These are phyloP conservation scores for Pandemis cinnamomeana DNA, from an alignment of 2,888 invertebrate genomes.

Conservation along the genomic window DNA sequence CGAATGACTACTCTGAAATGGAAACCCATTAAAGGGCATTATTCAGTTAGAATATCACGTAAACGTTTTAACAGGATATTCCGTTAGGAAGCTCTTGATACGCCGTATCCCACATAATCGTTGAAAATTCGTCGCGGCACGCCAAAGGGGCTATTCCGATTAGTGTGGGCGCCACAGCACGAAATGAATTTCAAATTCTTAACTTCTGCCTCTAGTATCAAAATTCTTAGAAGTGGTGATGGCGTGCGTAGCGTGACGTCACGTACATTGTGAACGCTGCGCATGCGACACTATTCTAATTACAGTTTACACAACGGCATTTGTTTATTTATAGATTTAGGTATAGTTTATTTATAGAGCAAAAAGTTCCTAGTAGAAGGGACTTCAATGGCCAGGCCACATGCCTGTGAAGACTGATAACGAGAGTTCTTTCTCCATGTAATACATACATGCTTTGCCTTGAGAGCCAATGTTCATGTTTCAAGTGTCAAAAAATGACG, in stretches of 20 bases:
- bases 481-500: too few species aligned
- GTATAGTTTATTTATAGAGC: too few species aligned
- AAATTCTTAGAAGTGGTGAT: background rate
- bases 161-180: too few species aligned
- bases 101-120: slow-evolving; percentile 3
- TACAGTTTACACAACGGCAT: slow-evolving; percentile 7
- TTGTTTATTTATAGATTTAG: slow-evolving; percentile 3
- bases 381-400: too few species aligned
- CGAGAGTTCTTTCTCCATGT: too few species aligned
- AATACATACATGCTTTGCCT: too few species aligned
- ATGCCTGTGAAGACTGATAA: too few species aligned
- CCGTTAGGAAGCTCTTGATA: slow-evolving; percentile 10
- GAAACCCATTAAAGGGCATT: background rate
- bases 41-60: background rate
- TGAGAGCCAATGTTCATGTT: too few species aligned
- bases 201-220: background rate
- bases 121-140: slow-evolving; percentile 22
- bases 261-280: slow-evolving; percentile 4
- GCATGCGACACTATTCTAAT: slow-evolving; percentile 13
- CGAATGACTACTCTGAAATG: too few species aligned
- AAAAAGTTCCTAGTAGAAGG: too few species aligned
- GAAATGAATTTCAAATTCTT: too few species aligned
- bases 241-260: slow-evolving; percentile 12
- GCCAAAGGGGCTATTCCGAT: background rate
- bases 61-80: slow-evolving; percentile 19